Evolutionary conservation across 2,888 invertebrate genomes (phyloP).

Genomic region (Conistra vaccinii): DNA sequence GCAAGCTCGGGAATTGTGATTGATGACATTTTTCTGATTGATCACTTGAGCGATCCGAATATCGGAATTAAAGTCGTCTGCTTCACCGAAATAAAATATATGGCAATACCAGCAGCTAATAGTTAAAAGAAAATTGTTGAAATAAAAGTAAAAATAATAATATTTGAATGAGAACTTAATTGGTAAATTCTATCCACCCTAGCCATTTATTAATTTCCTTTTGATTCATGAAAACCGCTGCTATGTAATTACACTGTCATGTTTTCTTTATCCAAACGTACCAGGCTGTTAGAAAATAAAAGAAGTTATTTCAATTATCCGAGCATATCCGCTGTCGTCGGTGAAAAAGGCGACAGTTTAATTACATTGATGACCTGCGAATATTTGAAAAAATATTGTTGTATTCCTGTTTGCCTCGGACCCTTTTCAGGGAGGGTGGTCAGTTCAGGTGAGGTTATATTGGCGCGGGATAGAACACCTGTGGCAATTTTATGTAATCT

Average conservation of each 20-base stretch:
- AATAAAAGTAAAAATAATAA: slow-evolving; percentile 6
- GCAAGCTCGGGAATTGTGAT: slow-evolving; percentile 56
- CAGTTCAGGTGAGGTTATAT: slow-evolving; percentile 67
- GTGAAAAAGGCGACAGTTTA: slow-evolving; percentile 62
- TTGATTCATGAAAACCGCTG: slow-evolving; percentile 10
- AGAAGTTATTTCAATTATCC: slow-evolving; percentile 30
- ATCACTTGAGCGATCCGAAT: slow-evolving; percentile 44
- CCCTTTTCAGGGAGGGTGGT: slow-evolving; percentile 65
- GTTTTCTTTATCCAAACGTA: slow-evolving; percentile 10
- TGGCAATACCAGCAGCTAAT: neutral
- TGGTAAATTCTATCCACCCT: neutral
- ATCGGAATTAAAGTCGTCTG: slow-evolving; percentile 39
- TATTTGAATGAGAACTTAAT: slow-evolving; percentile 4
- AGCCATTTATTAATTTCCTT: slow-evolving; percentile 8
- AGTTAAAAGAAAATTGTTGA: slow-evolving; percentile 3
- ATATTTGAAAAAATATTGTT: slow-evolving; percentile 63
- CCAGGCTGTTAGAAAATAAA: slow-evolving; percentile 44
- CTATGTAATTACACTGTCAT: slow-evolving; percentile 7
- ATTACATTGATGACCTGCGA: slow-evolving; percentile 69
- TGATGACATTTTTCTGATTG: slow-evolving; percentile 60
- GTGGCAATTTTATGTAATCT: slow-evolving; percentile 58
- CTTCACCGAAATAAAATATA: slow-evolving; percentile 37
- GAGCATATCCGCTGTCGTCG: slow-evolving; percentile 6
- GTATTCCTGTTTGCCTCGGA: slow-evolving; percentile 61
- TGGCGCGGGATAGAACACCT: slow-evolving; percentile 66